Evolutionary conservation across 2,888 invertebrate genomes (phyloP).

Genomic region (Helleia helle): DNA sequence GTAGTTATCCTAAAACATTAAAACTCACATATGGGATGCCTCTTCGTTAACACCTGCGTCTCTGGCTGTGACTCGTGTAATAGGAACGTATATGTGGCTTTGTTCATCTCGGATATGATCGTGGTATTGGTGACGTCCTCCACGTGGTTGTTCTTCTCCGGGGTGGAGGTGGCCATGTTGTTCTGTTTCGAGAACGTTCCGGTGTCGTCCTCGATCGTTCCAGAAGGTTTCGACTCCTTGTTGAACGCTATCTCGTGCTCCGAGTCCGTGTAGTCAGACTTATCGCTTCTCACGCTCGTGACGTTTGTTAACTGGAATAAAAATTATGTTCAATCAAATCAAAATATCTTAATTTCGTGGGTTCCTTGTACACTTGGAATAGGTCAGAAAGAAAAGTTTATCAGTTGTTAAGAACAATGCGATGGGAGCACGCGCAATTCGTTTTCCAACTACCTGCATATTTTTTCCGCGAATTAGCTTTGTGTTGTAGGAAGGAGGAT

Average conservation of each 20-base stretch:
- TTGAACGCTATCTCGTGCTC: constrained; percentile 28
- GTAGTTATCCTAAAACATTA: too few species aligned
- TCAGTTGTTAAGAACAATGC: too few species aligned
- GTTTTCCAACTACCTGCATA: too few species aligned
- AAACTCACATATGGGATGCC: too few species aligned
- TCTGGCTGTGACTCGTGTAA: too few species aligned
- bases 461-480: too few species aligned
- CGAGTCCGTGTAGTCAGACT: constrained; percentile 36
- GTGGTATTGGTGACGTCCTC: constrained; percentile 6
- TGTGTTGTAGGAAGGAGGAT: too few species aligned
- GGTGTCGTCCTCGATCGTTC: constrained; percentile 10
- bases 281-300: constrained; percentile 41
- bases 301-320: constrained; percentile 48
- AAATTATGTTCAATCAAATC: constrained; percentile 1
- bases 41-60: too few species aligned
- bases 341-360: too few species aligned
- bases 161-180: constrained; percentile 24
- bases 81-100: constrained; percentile 30
- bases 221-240: constrained; percentile 6
- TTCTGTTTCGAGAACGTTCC: constrained; percentile 7
- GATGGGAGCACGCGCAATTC: too few species aligned
- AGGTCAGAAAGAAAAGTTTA: too few species aligned
- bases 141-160: constrained; percentile 22
- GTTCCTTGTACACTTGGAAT: too few species aligned
- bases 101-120: constrained; percentile 18